Percentiles rank a stretch among this genome's conserved stretches.
These are phyloP conservation scores for Carabus problematicus DNA, from an alignment of 2,888 invertebrate species.

Conservation along the genomic window DNA sequence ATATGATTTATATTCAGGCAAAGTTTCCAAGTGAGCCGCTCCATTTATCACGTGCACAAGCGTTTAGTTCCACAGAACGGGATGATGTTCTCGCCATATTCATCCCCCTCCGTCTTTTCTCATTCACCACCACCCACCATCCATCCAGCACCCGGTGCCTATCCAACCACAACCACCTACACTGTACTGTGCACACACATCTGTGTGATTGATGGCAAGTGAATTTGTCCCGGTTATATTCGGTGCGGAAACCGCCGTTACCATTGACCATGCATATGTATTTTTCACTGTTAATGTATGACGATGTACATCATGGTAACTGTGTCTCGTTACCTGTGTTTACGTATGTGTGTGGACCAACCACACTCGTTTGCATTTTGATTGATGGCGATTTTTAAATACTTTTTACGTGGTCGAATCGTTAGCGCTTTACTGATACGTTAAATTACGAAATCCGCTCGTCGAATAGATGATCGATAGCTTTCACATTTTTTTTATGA, in stretches of 20 bases:
- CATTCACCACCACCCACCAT: background rate
- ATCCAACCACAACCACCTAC: background rate
- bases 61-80: slow-evolving; percentile 15
- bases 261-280: slow-evolving; percentile 19
- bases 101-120: background rate
- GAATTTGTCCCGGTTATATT: slow-evolving; percentile 28
- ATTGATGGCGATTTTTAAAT: slow-evolving; percentile 25
- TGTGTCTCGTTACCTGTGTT: background rate
- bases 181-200: background rate
- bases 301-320: background rate
- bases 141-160: background rate
- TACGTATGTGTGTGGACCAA: background rate
- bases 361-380: slow-evolving; percentile 15
- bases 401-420: slow-evolving; percentile 24
- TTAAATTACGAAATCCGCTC: slow-evolving; percentile 24
- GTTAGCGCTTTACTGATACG: slow-evolving; percentile 30
- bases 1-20: slow-evolving; percentile 30
- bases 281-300: background rate
- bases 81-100: slow-evolving; percentile 20
- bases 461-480: slow-evolving; percentile 19
- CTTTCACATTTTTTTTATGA: background rate
- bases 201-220: slow-evolving; percentile 21
- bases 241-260: slow-evolving; percentile 9
- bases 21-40: slow-evolving; percentile 26
- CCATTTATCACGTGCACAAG: slow-evolving; percentile 20